Evolutionary conservation across 2,113 vertebrate species (phyloP), one percentile per base, ranked within the genome.

Genomic region (Bubo blakistoni): DNA sequence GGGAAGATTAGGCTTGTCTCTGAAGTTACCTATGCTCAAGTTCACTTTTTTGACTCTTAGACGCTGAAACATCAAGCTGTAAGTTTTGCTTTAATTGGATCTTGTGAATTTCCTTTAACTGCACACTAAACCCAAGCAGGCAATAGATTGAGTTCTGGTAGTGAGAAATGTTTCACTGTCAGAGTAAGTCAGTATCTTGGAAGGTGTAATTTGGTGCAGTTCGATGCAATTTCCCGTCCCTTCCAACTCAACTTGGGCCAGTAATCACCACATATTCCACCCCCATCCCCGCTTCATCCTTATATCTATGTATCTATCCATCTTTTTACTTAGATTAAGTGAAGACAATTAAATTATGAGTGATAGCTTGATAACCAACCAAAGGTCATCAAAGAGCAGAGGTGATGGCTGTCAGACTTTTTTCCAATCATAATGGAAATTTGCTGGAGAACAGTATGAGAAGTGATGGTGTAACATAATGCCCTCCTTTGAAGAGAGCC

Each of bases 301-400:
- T 91, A 5, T 34, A 42, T 86, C 51, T 47, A 11, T 46, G 13
- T 47, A 61, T 88, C 59, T 32, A 61, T 27, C 51, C 9, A 57
- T 71, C 61, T 71, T 81, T 85, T 76, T 72, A 80, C 79, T 69
- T 74, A 81, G 55, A 36, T 6, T 51, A 80, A 89, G 73, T 40
- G 61, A 94, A 91, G 89, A 89, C 61, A 80, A 86, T 80, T 69
- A 81, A 77, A 91, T 80, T 19, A 71, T 82, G 62, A 95, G 22
- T 77, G 90, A 88, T 62, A 82, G 54, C 87, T 95, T 4, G 10
- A 63, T 81, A 92, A 87, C 57, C 62, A 96, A 40, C n/a, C 74
- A 55, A 73, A 90, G 85, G 90, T 82, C 90, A 94, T 81, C n/a
- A 70, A 66, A 92, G 88, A 94, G 90, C 90, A 86, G 82, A 88